Evolutionary conservation across 2,888 invertebrate species (phyloP).

Genomic region (Theretra japonica): DNA sequence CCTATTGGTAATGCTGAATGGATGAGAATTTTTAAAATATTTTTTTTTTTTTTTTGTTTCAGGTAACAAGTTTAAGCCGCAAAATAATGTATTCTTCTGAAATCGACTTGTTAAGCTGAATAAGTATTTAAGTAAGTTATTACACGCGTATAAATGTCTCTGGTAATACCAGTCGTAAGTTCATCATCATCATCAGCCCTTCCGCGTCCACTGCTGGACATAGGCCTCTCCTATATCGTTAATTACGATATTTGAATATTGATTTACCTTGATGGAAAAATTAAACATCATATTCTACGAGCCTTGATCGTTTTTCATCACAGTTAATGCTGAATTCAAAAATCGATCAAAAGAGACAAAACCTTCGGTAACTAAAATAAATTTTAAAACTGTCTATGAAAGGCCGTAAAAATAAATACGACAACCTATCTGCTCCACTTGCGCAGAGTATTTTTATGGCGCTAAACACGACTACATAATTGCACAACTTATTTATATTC

Average conservation of each 20-base stretch:
- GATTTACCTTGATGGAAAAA: not conserved
- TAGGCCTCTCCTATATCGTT: too few species aligned
- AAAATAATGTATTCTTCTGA: not conserved
- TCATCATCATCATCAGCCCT: too few species aligned
- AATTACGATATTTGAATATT: not conserved
- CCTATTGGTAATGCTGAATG: not conserved
- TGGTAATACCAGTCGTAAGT: not conserved
- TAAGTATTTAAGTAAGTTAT: not conserved
- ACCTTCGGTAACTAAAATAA: too few species aligned
- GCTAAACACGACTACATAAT: not conserved
- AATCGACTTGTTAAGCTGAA: not conserved
- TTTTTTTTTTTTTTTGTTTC: not conserved
- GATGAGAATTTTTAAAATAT: not conserved
- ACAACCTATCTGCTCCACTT: not conserved
- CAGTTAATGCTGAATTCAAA: too few species aligned
- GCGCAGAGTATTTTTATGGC: not conserved
- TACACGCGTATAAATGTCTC: not conserved
- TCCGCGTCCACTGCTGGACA: too few species aligned
- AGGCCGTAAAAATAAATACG: not conserved
- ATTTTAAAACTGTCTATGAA: too few species aligned
- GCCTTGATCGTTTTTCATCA: too few species aligned
- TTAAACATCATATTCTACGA: too few species aligned
- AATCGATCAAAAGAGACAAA: too few species aligned
- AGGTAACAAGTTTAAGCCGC: not conserved
- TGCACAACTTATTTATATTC: not conserved